Evolutionary conservation across 1,140 invertebrate genomes (phyloP), one percentile per base, ranked within the genome.

Genomic region (Macrobrachium rosenbergii): DNA sequence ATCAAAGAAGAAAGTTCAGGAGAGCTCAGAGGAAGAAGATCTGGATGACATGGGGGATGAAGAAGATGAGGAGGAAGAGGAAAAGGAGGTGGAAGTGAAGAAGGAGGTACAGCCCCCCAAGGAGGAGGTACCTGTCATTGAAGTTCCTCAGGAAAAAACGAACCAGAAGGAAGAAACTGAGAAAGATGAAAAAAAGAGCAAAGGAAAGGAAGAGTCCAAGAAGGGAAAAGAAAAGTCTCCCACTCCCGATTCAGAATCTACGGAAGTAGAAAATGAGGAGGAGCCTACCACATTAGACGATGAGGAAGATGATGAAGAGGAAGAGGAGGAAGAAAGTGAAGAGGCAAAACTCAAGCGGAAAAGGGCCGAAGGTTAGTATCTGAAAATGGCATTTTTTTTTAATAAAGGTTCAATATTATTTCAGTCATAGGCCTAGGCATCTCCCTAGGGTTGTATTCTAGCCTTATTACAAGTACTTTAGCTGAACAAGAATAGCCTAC

Each of bases 281-380:
- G 58, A 59, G 17, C 52, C 52, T 52, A 2, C 52, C 12, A 28
- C 28, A 28, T 14, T 23, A n/a, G 21, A 28, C 17, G 58, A 67
- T 0, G 77, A 73, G 67, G 62, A 77, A 43, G 63, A 58, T 19
- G 62, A 28, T 52, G 88, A 73, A 62, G 79, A 52, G 83, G 87
- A 23, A 64, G 60, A 63, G 16, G 52, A 60, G 21, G 72, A 77
- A 37, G 59, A 60, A 78, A 76, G 87, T 79, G 72, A 86, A 82
- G 45, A 90, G 89, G 37, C 64, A 82, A 73, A 79, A 45, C 88
- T 79, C 60, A 85, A 88, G 85, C 62, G 87, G 83, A 87, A 78
- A 78, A 64, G 81, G 28, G 79, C 76, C 43, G 82, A 90, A 84
- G 81, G 78, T 83, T 73, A 88, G 79, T 89, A 81, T 28, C 77